Evolutionary conservation across 2,888 invertebrate genomes (phyloP), one percentile per base, ranked within the genome.

Genomic region (Helleia helle): DNA sequence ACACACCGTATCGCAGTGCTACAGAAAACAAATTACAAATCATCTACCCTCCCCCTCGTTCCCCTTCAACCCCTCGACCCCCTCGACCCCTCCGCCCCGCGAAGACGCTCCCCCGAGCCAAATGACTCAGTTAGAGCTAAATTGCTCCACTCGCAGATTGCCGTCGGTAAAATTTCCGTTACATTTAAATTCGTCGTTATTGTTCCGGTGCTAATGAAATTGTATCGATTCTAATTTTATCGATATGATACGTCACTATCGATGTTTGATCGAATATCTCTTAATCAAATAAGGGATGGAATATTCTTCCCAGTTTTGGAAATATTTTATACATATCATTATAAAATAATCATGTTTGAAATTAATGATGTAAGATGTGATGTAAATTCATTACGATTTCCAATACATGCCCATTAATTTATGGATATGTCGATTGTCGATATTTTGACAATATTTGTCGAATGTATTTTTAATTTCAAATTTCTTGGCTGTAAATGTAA

Each of bases 21-120:
- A 64, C 65, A 79, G 80, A 84, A 81, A 84, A 84, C 84, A 84
- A 83, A 84, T 84, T 84, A 75, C 79, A 80, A 83, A 83, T 84
- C 81, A 83, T 80, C 81, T 74, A 60, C 65, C 69, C 67, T 11
- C 59, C 58, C 58, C 22, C 1, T n/a, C n/a, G n/a, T n/a, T n/a
- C n/a, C 65, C 69, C 67, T 11, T 59, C 58, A 58, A 22, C 1
- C 65, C 69, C 67, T 11, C 59, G 57, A 58, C 22, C 1, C n/a
- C n/a, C n/a, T n/a, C n/a, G n/a, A n/a, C n/a, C n/a, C 5, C 65
- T 69, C 67, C 18, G 59, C 57, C 58, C 56, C 65, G 59, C 64
- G 56, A 72, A 72, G 72, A 72, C 68, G 63, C 52, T 62, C 56
- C 55, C 52, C 50, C 54, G 49, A 61, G 59, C 70, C 75, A 80